Evolutionary conservation across 2,113 vertebrate genomes (phyloP).

Genomic region (Agelaius tricolor): DNA sequence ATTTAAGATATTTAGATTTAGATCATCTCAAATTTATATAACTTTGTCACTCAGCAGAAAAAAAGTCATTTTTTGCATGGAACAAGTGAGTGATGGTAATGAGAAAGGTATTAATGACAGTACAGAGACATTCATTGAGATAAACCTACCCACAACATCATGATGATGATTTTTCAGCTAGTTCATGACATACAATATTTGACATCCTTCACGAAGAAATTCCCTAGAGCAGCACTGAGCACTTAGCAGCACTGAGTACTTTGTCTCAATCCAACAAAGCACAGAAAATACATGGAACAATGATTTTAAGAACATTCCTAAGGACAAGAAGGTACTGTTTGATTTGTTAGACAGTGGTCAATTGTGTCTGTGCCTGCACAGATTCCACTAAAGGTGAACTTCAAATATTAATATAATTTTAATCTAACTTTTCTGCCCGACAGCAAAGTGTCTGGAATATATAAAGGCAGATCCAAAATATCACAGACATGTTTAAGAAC

Average conservation of each 20-base stretch:
- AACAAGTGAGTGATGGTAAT: constrained; percentile 24
- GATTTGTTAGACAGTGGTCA: neutral
- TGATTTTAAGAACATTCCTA: neutral
- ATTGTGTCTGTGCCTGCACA: neutral
- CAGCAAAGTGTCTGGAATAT: neutral
- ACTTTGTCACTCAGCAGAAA: neutral
- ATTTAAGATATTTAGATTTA: neutral
- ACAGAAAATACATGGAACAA: neutral
- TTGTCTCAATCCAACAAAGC: constrained; percentile 6
- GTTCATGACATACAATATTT: neutral
- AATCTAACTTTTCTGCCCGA: neutral
- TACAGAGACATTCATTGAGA: constrained; percentile 32
- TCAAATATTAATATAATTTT: neutral
- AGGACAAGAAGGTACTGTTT: neutral
- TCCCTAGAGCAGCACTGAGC: constrained; percentile 13
- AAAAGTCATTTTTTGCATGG: neutral
- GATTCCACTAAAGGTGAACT: neutral
- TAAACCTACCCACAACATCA: constrained; percentile 35
- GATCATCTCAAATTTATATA: neutral
- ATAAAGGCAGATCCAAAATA: neutral
- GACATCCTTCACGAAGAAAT: constrained; percentile 25
- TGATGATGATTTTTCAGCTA: neutral
- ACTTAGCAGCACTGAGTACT: neutral
- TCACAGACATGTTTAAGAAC: neutral
- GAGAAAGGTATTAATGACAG: constrained; percentile 27